Evolutionary conservation across 2,797 vertebrate genomes (phyloP), one percentile per base, ranked within the genome.

Genomic region (Chromobotia macracanthus): DNA sequence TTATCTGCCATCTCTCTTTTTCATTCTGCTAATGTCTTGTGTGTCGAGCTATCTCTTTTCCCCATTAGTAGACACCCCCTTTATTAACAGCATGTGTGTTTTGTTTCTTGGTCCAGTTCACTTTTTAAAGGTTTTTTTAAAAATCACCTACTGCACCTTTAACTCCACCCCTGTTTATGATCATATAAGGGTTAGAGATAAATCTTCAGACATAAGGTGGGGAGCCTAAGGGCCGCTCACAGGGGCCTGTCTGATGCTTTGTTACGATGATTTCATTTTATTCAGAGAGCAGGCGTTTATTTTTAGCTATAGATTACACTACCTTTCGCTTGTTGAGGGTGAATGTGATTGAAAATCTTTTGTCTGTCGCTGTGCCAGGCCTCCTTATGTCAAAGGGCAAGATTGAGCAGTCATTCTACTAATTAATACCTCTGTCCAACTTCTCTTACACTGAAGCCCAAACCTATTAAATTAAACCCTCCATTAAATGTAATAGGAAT

Each of bases 131-230:
- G n/a, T n/a, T n/a, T n/a, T n/a, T n/a, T n/a, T n/a, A n/a, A n/a
- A n/a, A n/a, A n/a, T n/a, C n/a, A n/a, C n/a, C n/a, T n/a, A n/a
- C n/a, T n/a, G n/a, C n/a, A n/a, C n/a, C n/a, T n/a, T 50, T 58
- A 53, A 69, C 78, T 80, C 46, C 23, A 12, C 69, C 58, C 46
- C 66, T 41, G 75, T 79, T 80, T 68, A 63, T 81, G 79, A 83
- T 84, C 79, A 72, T 56, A 15, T 23, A n/a, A n/a, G 19, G 55
- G 69, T 71, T 74, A 44, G 65, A 74, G 71, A 78, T 85, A 75
- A 80, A 68, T 28, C 44, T 71, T 73, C 58, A 72, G 67, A 83
- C 79, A 70, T 83, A 73, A 85, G 56, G 61, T 80, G 53, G 63
- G 72, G 60, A 61, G 64, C 65, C 41, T 25, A 8, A 73, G 77